Base-by-base conservation (phyloP, 2,797 vertebrate genomes). In the Bufotes viridis region DNA sequence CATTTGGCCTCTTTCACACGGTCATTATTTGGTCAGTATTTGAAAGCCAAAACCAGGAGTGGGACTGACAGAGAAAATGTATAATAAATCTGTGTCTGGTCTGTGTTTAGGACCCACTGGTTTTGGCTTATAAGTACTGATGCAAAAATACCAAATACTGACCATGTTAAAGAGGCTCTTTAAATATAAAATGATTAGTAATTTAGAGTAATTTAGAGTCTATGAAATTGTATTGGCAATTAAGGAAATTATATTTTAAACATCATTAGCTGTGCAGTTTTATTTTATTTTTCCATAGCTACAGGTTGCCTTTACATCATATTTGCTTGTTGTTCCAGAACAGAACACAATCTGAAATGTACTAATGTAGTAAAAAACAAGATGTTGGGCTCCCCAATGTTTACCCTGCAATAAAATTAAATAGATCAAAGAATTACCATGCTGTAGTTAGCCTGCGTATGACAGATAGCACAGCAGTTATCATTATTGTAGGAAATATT, bases 291-390 rank as follows among this genome's bases (percentile, higher is more conserved):
- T 88, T 79, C 53, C 82, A 80, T 61, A 84, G 55, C 75, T 82
- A 84, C 80, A 57, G 87, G 82, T 80, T 80, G 75, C 82, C 53
- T 88, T 87, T 84, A 79, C 87, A 80, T 88, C 61, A 88, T 55
- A 84, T 84, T 84, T 88, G 87, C 82, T 58, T 84, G 82, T 79
- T 84, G 87, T 88, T 88, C 87, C 87, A 88, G 82, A 88, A 88
- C 61, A 88, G 75, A 88, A 84, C 65, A 88, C 82, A 88, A 88
- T 80, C 76, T 84, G 87, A 88, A 88, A 80, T 88, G 76, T 42
- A 72, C 75, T 88, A 79, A 61, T 69, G 57, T 88, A 55, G 70
- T 79, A 81, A 84, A 79, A 88, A 83, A 78, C 24, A 75, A 84
- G 70, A 22, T 57, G 26, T 42, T 70, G 60, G 57, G 24, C 84